Evolutionary conservation across 2,888 invertebrate species (phyloP), one percentile per base, ranked within the genome.

Genomic region (Agrilus cyanescens): DNA sequence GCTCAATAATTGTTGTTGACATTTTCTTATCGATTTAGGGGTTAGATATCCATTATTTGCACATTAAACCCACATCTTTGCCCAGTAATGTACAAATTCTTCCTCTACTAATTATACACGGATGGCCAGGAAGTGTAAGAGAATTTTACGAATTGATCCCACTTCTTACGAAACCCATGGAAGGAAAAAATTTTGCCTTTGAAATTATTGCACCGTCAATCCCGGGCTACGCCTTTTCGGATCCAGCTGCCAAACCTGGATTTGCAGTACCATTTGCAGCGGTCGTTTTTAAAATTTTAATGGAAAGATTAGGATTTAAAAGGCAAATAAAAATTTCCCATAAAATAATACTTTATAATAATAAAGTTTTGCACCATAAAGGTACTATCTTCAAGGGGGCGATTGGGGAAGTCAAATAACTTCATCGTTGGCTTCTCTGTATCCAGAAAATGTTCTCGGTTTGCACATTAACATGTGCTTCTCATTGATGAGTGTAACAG

Each of bases 101-200:
- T 1, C 85, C 86, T 0, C 57, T 88, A 0, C 63, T 87, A 2
- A 53, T 93, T 32, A 63, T 85, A 12, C 91, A 93, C 59, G 91
- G 93, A 31, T 93, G 93, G 91, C 90, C 91, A 1, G 87, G 90
- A 1, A 86, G 86, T 0, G 73, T 89, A 1, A 69, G 80, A 12
- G 91, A 93, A 65, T 90, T 89, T 64, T 82, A 82, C 56, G 77
- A 80, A 38, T 63, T 85, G 1, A 78, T 87, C 36, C 84, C 85
- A 0, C 57, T 75, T 32, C 66, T 87, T 10, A 61, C 59, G 1
- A 77, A 72, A 0, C 68, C 68, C 0, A 65, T 68, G 34, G 54
- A 65, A 0, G 72, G 69, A 1, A 62, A 69, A 32, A 67, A 76
- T 47, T 78, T 79, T 48, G 78, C 76, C 0, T 82, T 82, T 53